Base-by-base conservation (phyloP, 2,113 vertebrate species). In the Sphyrna mokarran region DNA sequence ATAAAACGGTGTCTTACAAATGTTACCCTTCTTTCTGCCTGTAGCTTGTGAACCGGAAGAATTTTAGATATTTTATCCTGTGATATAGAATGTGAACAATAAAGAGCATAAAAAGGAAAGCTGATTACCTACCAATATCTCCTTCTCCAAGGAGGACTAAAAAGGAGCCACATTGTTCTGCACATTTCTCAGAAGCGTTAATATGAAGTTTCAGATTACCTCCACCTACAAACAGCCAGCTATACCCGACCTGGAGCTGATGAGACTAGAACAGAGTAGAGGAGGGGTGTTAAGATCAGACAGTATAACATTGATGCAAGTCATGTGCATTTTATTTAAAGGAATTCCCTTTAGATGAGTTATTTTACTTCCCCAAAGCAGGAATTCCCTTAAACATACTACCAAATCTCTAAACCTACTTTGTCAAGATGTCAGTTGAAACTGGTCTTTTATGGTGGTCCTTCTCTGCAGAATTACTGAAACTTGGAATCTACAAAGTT, bases 131-230 rank as follows among this genome's bases (percentile, higher is more conserved):
- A 94, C 91, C 91, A 69, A 94, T 94, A 69, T 94, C 91, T 7
- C 91, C 91, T 94, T 69, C 91, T 69, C 37, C 37, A 2, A 94
- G 66, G 18, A 40, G 91, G 40, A 94, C 91, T 68, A 37, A 69
- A 70, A 94, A 94, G 37, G 91, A 69, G 37, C 91, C 66, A 94
- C 91, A 94, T 18, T 69, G 61, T 22, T 70, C 91, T 23, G 91
- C 91, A 94, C 91, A 94, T 94, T 94, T 68, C 63, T 94, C 91
- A 94, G 91, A 70, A 11, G 91, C 91, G 43, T 94, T 69, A 43
- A 94, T 94, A 40, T 94, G 91, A 69, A 94, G 91, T 26, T 94
- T 94, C 63, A 94, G 91, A 69, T 94, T 37, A 43, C 91, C 91
- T 69, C 66, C 63, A 68, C 91, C 91, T 40, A 94, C 91, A 94